Conservation (phyloP, 2,113 vertebrate species). For the Dissostichus mawsoni region DNA sequence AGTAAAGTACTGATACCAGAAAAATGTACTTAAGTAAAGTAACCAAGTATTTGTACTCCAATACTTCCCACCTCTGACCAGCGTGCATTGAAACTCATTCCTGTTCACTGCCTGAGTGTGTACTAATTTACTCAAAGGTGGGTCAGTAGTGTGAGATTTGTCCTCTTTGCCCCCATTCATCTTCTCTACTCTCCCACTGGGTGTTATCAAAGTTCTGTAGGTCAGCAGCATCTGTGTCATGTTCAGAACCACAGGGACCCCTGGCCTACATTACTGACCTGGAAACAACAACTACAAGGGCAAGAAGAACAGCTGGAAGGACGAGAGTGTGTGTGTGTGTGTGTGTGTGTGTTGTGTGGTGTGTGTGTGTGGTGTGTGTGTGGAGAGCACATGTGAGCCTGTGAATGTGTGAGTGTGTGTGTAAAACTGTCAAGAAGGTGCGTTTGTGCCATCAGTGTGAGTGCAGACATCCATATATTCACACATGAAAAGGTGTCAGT, state of each 20-base stretch:
- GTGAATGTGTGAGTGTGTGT: neutral
- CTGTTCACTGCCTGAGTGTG: no score
- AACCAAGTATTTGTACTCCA: no score
- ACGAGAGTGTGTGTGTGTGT: no score
- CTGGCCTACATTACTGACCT: constrained; percentile 38
- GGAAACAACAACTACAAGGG: constrained; percentile 29
- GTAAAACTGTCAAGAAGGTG: neutral
- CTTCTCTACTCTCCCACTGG: neutral
- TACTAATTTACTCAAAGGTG: no score
- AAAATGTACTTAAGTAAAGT: no score
- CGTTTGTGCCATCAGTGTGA: neutral
- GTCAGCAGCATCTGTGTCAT: constrained; percentile 14
- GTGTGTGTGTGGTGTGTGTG: neutral
- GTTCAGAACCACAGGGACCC: constrained; percentile 17
- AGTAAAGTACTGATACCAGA: no score
- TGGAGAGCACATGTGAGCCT: neutral
- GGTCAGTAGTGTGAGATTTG: no score
- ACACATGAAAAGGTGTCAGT: neutral
- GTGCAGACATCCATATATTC: neutral
- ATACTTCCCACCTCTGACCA: no score
- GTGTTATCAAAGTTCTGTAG: neutral
- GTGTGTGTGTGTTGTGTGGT: neutral
- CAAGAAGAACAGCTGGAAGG: constrained; percentile 16
- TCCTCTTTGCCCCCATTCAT: neutral
- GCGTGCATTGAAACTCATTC: no score